Evolutionary conservation across 2,888 invertebrate species (phyloP), one percentile per base, ranked within the genome.

Genomic region (Eilema griseolum): DNA sequence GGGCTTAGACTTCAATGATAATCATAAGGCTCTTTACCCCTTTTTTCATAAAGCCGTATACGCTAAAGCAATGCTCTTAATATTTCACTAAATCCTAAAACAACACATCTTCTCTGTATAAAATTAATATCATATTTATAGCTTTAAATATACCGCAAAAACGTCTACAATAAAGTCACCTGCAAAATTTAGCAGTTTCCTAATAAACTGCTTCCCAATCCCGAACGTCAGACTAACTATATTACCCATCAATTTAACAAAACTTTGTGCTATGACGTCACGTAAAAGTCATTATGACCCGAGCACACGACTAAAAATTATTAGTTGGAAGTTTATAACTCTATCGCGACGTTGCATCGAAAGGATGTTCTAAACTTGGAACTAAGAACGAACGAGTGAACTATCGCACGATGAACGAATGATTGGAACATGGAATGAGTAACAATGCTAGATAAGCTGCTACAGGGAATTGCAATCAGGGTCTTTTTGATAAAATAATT

Each of bases 391-490:
- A 79, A 79, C 83, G 75, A 69, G 33, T 61, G 60, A 67, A 61
- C 56, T 67, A 80, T 78, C 76, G 57, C 31, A 64, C 72, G 78
- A 83, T 75, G 82, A 85, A 84, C 78, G 75, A 81, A 86, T 26
- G 41, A 57, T 12, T 12, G 7, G 26, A 41, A 16, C 10, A 60
- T 24, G 7, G 64, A 64, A 69, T 72, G 78, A 83, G 77, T 82
- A 85, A 83, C 78, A 74, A 81, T 86, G 85, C 82, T 82, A 85
- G 82, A 85, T 78, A 75, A 77, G 12, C 83, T 82, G 80, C 62
- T 83, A 77, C 74, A 76, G 81, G 82, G 88, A 88, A 90, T 89
- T 87, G 85, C 83, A 85, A 78, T 72, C 60, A 66, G 52, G 66
- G 76, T 76, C 64, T 63, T 57, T 33, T 26, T 69, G 75, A 75